phyloP scores from a whole-genome alignment of 2,888 invertebrate species.

The Piscicola geometra region DNA sequence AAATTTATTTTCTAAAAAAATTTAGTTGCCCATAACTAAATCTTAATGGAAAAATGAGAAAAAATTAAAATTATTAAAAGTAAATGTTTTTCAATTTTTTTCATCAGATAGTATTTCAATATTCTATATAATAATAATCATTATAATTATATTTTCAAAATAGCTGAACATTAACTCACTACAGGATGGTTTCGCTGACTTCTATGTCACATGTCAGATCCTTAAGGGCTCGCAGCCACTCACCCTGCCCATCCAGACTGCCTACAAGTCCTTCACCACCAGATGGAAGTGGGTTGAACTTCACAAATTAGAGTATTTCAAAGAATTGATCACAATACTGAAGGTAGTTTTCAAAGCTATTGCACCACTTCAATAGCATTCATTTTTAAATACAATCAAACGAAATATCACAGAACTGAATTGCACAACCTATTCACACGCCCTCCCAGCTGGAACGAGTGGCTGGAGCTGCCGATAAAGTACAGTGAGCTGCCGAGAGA shows the following conservation, averaged over 20 bases:
- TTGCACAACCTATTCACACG: not conserved
- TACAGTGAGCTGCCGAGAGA: conserved; percentile 85
- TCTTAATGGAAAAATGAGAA: too few relatives aligned
- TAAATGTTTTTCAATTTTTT: too few relatives aligned
- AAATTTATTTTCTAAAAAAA: too few relatives aligned
- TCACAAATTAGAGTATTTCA: conserved; percentile 41
- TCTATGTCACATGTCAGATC: conserved; percentile 80
- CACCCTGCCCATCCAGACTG: conserved; percentile 78
- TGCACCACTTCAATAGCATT: too few relatives aligned
- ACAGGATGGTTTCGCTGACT: conserved; percentile 76
- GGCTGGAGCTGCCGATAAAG: conserved; percentile 82
- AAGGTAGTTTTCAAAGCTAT: not conserved
- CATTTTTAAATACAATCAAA: too few relatives aligned
- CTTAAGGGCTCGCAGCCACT: conserved; percentile 75
- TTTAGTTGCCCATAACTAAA: too few relatives aligned
- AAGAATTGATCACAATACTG: not conserved
- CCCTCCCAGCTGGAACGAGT: conserved; percentile 96
- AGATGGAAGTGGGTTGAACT: conserved; percentile 91
- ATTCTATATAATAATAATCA: not conserved
- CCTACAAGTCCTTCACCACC: conserved; percentile 84
- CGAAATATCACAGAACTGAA: too few relatives aligned
- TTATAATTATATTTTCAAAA: not conserved
- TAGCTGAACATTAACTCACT: not conserved
- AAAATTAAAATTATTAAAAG: too few relatives aligned
- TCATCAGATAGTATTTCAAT: too few relatives aligned